phyloP scores from a whole-genome alignment of 2,797 vertebrate genomes.

The Apogon hyalosoma region DNA sequence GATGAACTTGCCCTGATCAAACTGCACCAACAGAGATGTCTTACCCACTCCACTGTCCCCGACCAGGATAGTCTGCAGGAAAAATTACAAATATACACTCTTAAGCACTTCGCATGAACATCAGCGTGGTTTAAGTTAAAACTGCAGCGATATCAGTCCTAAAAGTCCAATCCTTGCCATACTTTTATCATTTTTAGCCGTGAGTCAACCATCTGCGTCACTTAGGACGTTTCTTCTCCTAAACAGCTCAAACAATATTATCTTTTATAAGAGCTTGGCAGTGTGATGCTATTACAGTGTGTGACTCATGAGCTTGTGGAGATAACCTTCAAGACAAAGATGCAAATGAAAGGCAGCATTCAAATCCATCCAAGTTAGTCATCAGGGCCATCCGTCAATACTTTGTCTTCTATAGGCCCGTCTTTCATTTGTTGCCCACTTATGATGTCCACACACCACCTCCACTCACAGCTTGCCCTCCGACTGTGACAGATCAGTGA shows the following conservation, averaged over 20 bases:
- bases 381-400: constrained; percentile 35
- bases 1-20: constrained; percentile 97
- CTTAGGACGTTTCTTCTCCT: constrained; percentile 5
- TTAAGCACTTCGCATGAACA: neutral
- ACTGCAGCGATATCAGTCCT: neutral
- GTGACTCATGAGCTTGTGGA: constrained; percentile 61
- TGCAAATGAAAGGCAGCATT: constrained; percentile 33
- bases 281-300: neutral
- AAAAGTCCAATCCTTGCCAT: neutral
- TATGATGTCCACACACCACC: constrained; percentile 1
- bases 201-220: constrained; percentile 60
- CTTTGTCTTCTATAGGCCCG: constrained; percentile 1
- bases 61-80: constrained; percentile 91
- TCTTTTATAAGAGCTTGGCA: constrained; percentile 29
- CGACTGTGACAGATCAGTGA: constrained; percentile 13
- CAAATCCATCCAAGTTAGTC: constrained; percentile 37
- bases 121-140: neutral
- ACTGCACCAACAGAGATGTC: constrained; percentile 95
- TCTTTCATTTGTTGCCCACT: constrained; percentile 30
- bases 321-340: constrained; percentile 50
- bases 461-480: constrained; percentile 14
- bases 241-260: constrained; percentile 19
- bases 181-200: constrained; percentile 9
- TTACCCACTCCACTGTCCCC: constrained; percentile 96
- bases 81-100: constrained; percentile 29